phyloP scores from a whole-genome alignment of 1,140 invertebrate species.

The Papilio helenus region DNA sequence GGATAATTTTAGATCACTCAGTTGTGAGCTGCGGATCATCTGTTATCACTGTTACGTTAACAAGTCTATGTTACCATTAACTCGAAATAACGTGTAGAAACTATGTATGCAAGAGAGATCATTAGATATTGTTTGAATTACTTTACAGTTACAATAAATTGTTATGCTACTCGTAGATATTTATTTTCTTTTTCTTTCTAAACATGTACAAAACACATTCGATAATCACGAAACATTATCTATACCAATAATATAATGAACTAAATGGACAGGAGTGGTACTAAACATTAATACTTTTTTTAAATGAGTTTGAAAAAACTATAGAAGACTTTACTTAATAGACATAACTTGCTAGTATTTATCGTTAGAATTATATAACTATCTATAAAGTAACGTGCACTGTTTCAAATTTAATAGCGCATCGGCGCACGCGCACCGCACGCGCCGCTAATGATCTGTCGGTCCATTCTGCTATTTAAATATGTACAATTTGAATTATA shows the following conservation, averaged over 20 bases:
- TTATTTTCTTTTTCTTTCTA: too few species aligned
- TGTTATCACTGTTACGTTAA: slow-evolving; percentile 50
- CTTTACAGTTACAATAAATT: neutral
- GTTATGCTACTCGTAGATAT: too few species aligned
- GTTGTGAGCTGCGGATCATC: slow-evolving; percentile 46
- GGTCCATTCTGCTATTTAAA: slow-evolving; percentile 56
- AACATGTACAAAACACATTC: too few species aligned
- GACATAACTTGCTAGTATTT: slow-evolving; percentile 41
- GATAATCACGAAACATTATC: too few species aligned
- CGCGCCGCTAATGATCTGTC: slow-evolving; percentile 69
- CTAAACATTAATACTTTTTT: too few species aligned
- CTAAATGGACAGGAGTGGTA: too few species aligned
- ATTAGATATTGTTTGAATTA: neutral
- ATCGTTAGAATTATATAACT: slow-evolving; percentile 55
- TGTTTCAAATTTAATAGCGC: slow-evolving; percentile 70
- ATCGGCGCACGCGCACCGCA: slow-evolving; percentile 69
- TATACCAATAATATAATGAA: too few species aligned
- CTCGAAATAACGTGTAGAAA: neutral
- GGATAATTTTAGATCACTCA: slow-evolving; percentile 59
- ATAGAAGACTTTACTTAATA: neutral
- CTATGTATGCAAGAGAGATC: neutral
- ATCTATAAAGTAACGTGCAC: slow-evolving; percentile 51
- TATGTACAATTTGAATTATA: neutral
- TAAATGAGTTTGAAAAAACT: neutral
- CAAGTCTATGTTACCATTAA: slow-evolving; percentile 30